Base-by-base conservation (phyloP, 30 jellyfish, hydroid and myxozoan genomes). In the Aurelia sp. region DNA sequence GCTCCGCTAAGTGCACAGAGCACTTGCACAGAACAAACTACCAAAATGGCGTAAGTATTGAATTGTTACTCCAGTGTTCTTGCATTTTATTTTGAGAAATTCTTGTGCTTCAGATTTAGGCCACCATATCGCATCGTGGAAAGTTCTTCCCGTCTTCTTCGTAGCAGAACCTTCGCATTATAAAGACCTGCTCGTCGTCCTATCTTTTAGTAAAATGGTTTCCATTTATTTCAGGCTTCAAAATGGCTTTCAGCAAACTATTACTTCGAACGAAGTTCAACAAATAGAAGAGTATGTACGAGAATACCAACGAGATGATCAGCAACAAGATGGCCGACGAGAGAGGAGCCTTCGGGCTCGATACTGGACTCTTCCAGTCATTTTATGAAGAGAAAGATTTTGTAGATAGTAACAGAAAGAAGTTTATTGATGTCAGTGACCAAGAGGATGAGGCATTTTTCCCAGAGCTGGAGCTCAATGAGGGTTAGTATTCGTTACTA, bases 21-120 rank as follows among this genome's bases (percentile, higher is more conserved):
- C 95, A 85, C 95, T 85, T 85, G 86, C 92, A 74, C 81, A 75
- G 82, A 60, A 85, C 74, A 44, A 89, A 72, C 31, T 7, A 68
- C 40, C 66, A 79, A 80, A 44, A 89, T 89, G 97, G 97, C 88
- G 97, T 89, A 81, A 80, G 97, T 89, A 13, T 4, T 3, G 7
- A 13, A 17, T 55, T 30, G 7, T 80, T 18, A 44, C 53, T 31
- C 8, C 33, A 17, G 18, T 41, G 22, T 52, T 8, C n/a, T 18
- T 22, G 38, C 8, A 5, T 24, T 13, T 19, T 75, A 9, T 58
- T n/a, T 22, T 8, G 55, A 8, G 15, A 44, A 44, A 44, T 44
- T 44, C 55, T 0, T 4, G 55, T 44, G 55, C 55, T 9, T 44
- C 55, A 4, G 22, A 31, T 53, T 53, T 58, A 76, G 60, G 68